Evolutionary conservation across 1,140 invertebrate species (phyloP).

Genomic region (Muscidifurax raptorellus): DNA sequence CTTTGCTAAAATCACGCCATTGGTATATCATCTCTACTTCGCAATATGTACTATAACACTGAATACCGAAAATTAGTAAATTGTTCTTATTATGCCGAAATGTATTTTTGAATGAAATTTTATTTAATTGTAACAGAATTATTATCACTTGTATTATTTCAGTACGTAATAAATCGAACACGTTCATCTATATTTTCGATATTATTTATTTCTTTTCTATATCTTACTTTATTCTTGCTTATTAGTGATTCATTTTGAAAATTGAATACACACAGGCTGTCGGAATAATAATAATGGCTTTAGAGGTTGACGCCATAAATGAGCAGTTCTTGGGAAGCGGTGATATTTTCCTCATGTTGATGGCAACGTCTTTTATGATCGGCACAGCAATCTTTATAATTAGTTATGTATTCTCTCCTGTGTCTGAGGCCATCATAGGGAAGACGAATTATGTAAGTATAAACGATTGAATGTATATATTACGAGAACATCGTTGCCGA

Average conservation of each 20-base stretch:
- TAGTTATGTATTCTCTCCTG: constrained; percentile 50
- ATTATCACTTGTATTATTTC: background rate
- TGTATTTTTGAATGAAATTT: no score
- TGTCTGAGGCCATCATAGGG: constrained; percentile 48
- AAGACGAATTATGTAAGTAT: constrained; percentile 52
- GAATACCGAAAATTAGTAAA: no score
- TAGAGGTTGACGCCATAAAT: constrained; percentile 39
- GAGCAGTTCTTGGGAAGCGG: background rate
- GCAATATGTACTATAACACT: no score
- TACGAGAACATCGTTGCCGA: background rate
- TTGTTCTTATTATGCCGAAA: no score
- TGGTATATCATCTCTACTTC: background rate
- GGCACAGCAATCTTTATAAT: constrained; percentile 47
- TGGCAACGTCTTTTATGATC: constrained; percentile 50
- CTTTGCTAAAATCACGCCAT: background rate
- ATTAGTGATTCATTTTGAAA: background rate
- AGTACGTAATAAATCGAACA: background rate
- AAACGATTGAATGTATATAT: background rate
- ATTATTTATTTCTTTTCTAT: no score
- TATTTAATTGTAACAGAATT: no score
- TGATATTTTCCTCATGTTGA: constrained; percentile 48
- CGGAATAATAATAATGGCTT: constrained; percentile 41
- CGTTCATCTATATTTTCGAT: background rate
- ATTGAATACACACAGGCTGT: constrained; percentile 14
- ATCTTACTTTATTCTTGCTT: no score